Base-by-base conservation (phyloP, 1,140 invertebrate species). In the Cardiocondyla obscurior region DNA sequence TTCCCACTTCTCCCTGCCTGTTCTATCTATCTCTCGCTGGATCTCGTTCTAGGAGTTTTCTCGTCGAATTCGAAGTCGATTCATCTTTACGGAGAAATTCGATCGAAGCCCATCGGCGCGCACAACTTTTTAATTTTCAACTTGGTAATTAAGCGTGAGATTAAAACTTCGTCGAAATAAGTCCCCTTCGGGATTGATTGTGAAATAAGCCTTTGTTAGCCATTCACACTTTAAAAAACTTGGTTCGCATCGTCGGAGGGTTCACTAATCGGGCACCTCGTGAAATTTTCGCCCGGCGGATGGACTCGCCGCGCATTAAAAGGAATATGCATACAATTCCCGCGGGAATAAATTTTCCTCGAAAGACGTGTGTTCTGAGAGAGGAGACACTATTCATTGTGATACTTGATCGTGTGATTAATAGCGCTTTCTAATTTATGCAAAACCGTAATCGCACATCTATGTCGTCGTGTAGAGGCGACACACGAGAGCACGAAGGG, bases 401-500 rank as follows among this genome's bases (percentile, higher is more conserved):
- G 58, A 76, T 76, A 76, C 58, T 69, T 79, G 74, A 79, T 46
- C 74, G 46, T 42, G 46, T 79, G 74, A 79, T 79, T 79, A 79
- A 79, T 79, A 36, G 46, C 62, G 46, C 22, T 53, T 69, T 69
- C 62, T 79, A 69, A 79, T 79, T 79, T 79, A 79, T 81, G 79
- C 79, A 81, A 81, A 81, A 81, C 33, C 55, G 65, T 81, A 81
- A 81, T 72, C 65, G 69, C 69, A 60, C 65, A 81, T 70, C 77
- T 72, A 67, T 77, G 69, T 74, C 79, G 73, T 81, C 65, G 42
- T 53, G 77, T 58, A 74, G 33, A 74, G 76, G 65, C 74, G 79
- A 85, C 77, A 79, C 69, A 51, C 76, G 55, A 53, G 73, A 58
- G 55, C 70, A 69, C 46, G 22, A 79, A 79, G 74, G 74, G 46